Percentiles rank a stretch among this genome's conserved stretches.
Conservation (phyloP, 2,888 invertebrate genomes). For the Lithosia quadra region DNA sequence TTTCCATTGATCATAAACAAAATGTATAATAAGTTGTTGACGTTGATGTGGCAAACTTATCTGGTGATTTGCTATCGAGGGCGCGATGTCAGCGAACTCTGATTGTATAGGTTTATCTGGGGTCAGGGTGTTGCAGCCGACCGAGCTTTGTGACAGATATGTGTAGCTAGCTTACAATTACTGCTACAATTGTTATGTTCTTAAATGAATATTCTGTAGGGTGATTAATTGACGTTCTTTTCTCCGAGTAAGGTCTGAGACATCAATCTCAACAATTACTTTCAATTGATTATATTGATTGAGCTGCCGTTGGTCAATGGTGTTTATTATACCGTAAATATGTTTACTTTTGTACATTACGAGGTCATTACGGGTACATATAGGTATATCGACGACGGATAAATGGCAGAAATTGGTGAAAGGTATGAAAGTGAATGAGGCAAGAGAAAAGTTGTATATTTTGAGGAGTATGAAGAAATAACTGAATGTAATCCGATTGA, state of each 20-base stretch:
- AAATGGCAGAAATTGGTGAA: neutral
- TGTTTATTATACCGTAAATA: conserved; percentile 24
- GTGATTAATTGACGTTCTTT: conserved; percentile 42
- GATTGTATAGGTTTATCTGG: conserved; percentile 77
- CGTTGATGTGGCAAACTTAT: conserved; percentile 53
- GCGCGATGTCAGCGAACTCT: conserved; percentile 67
- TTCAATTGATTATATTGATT: conserved; percentile 74
- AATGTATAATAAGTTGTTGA: conserved; percentile 43
- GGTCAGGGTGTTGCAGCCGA: conserved; percentile 67
- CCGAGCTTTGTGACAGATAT: conserved; percentile 46
- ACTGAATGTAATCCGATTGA: neutral
- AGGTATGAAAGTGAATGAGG: neutral
- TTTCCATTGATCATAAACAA: conserved; percentile 20
- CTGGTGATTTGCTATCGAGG: conserved; percentile 63
- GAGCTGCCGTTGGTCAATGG: conserved; percentile 44
- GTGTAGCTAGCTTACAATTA: conserved; percentile 34
- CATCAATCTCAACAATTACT: conserved; percentile 72
- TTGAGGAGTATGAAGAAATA: neutral
- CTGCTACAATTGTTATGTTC: conserved; percentile 15
- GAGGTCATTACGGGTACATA: neutral
- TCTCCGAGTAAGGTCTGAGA: conserved; percentile 47
- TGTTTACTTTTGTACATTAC: conserved; percentile 30
- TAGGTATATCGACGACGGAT: neutral
- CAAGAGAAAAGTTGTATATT: neutral
- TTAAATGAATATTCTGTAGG: conserved; percentile 17